Evolutionary conservation across 2,113 vertebrate genomes (phyloP).

Genomic region (Andinoacara biseriatus): DNA sequence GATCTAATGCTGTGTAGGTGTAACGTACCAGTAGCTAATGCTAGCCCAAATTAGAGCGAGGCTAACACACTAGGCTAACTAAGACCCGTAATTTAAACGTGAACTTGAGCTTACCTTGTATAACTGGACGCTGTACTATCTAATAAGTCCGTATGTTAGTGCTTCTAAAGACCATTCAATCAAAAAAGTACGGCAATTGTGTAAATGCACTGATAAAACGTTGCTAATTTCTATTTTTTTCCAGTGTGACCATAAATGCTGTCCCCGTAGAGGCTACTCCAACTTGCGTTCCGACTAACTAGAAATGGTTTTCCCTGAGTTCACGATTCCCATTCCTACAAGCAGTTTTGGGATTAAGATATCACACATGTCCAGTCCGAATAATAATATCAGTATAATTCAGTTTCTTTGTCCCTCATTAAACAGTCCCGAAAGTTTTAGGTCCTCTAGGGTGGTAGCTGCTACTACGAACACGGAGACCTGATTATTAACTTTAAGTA

Average conservation of each 20-base stretch:
- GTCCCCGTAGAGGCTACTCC: conserved; percentile 38
- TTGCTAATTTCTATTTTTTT: conserved; percentile 73
- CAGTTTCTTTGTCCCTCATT: background rate
- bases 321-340: background rate
- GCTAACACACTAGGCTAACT: conserved; percentile 56
- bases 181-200: conserved; percentile 20
- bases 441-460: background rate
- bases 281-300: conserved; percentile 13
- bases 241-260: conserved; percentile 67
- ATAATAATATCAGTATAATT: background rate
- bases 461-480: background rate
- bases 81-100: conserved; percentile 10
- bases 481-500: background rate
- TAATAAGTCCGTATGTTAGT: background rate
- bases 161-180: background rate
- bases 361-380: background rate
- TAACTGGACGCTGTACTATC: conserved; percentile 7
- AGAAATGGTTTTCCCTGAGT: background rate
- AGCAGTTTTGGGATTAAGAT: background rate
- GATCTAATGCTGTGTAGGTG: conserved; percentile 41
- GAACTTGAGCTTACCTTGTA: conserved; percentile 67
- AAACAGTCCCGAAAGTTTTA: background rate
- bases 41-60: conserved; percentile 49
- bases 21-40: conserved; percentile 58
- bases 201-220: conserved; percentile 59